Conservation (phyloP, 2,797 vertebrate genomes). For the Cygnus olor region DNA sequence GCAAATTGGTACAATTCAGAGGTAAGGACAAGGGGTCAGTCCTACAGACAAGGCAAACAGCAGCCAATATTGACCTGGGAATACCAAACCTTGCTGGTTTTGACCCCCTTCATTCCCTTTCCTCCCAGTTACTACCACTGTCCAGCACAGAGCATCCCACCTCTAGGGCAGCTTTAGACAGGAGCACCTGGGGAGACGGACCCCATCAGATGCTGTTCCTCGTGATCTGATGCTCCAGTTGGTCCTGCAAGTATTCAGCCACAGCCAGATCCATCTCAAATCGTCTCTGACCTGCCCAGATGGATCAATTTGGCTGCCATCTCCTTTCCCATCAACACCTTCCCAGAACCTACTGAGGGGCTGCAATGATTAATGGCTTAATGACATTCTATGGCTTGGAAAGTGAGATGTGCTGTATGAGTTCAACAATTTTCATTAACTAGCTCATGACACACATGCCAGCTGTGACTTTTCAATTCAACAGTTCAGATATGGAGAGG, state of each 20-base stretch:
- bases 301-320: not conserved
- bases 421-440: conserved; percentile 24
- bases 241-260: not conserved
- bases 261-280: not conserved
- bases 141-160: not conserved
- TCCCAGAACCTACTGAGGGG: not conserved
- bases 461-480: conserved; percentile 26
- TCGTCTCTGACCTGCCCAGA: not conserved
- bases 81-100: not conserved
- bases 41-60: not conserved
- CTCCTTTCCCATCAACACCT: not conserved
- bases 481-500: not conserved
- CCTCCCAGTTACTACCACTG: not conserved
- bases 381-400: not conserved
- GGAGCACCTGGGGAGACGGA: not conserved
- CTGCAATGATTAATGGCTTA: not conserved
- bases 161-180: not conserved
- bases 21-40: not conserved
- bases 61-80: not conserved
- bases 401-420: not conserved
- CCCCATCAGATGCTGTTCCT: not conserved
- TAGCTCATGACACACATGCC: not conserved
- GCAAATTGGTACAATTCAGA: not conserved
- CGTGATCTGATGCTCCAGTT: not conserved
- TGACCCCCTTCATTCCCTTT: not conserved